A percentile compares a stretch with the other conserved stretches of the same genome.
These are phyloP conservation scores for Zingel zingel DNA, from an alignment of 2,113 vertebrate species.

Conservation along the genomic window DNA sequence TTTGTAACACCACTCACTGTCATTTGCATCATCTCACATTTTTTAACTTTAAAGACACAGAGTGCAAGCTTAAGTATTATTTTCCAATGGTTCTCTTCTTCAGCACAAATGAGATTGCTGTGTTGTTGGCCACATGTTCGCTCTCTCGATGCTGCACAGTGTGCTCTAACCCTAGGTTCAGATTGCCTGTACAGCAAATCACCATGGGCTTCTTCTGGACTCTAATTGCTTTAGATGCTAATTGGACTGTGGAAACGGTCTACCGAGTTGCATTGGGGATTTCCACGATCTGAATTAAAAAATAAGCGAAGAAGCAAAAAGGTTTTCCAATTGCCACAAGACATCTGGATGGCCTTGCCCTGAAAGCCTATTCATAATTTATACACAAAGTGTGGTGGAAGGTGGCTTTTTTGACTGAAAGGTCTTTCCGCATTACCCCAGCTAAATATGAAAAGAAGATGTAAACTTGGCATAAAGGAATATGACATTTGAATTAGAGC, in stretches of 20 bases:
- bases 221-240: slow-evolving; percentile 84
- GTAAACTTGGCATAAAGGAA: slow-evolving; percentile 79
- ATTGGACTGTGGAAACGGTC: slow-evolving; percentile 81
- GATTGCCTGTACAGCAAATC: slow-evolving; percentile 66
- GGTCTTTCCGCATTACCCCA: slow-evolving; percentile 73
- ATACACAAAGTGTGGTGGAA: slow-evolving; percentile 79
- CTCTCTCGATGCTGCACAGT: slow-evolving; percentile 42
- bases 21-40: slow-evolving; percentile 14
- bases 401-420: slow-evolving; percentile 83
- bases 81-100: slow-evolving; percentile 14
- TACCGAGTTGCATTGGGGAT: slow-evolving; percentile 79
- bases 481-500: slow-evolving; percentile 84
- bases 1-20: slow-evolving; percentile 11
- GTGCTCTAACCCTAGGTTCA: slow-evolving; percentile 64
- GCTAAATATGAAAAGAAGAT: slow-evolving; percentile 82
- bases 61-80: slow-evolving; percentile 27
- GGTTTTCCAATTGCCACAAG: slow-evolving; percentile 82
- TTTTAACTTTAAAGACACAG: slow-evolving; percentile 38
- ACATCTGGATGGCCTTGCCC: slow-evolving; percentile 84
- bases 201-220: slow-evolving; percentile 69
- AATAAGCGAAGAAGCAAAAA: slow-evolving; percentile 76
- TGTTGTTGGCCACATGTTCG: slow-evolving; percentile 34
- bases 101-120: slow-evolving; percentile 31
- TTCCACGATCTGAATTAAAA: slow-evolving; percentile 79
- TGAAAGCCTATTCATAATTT: slow-evolving; percentile 88